Conservation (phyloP, 2,888 invertebrate species). For the Drosophila falleni region DNA sequence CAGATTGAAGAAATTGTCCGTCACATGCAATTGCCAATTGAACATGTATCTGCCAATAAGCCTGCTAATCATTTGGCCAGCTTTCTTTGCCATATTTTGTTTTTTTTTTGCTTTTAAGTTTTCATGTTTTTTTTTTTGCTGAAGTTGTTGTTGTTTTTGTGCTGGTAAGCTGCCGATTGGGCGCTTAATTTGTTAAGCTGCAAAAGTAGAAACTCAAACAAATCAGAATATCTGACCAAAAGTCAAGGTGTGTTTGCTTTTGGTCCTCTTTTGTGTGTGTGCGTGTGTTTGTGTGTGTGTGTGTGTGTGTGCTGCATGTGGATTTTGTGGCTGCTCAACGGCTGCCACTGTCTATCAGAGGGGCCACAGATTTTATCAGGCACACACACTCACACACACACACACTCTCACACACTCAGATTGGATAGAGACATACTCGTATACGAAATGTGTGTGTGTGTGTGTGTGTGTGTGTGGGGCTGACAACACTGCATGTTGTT, state of each 20-base stretch:
- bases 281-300: constrained; percentile 43
- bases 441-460: constrained; percentile 54
- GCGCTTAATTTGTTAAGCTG: constrained; percentile 83
- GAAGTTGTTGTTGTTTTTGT: constrained; percentile 24
- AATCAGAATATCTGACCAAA: constrained; percentile 79
- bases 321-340: constrained; percentile 74
- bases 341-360: constrained; percentile 62
- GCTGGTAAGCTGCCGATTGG: constrained; percentile 73
- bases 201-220: constrained; percentile 83
- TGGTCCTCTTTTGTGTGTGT: constrained; percentile 6
- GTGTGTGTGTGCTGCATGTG: constrained; percentile 40
- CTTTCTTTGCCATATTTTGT: constrained; percentile 14
- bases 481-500: constrained; percentile 72
- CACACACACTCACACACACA: constrained; percentile 26
- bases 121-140: constrained; percentile 6
- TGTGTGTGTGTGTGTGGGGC: constrained; percentile 50
- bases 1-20: constrained; percentile 2
- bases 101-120: constrained; percentile 8
- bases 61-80: constrained; percentile 42
- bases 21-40: constrained; percentile 13
- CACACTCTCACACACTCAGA: not conserved
- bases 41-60: constrained; percentile 18
- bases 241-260: constrained; percentile 79
- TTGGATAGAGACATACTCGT: constrained; percentile 48
- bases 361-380: constrained; percentile 70